Percentiles rank a stretch among this genome's conserved stretches.
phyloP scores from a whole-genome alignment of 2,797 vertebrate genomes.

The Pipistrellus pygmaeus region DNA sequence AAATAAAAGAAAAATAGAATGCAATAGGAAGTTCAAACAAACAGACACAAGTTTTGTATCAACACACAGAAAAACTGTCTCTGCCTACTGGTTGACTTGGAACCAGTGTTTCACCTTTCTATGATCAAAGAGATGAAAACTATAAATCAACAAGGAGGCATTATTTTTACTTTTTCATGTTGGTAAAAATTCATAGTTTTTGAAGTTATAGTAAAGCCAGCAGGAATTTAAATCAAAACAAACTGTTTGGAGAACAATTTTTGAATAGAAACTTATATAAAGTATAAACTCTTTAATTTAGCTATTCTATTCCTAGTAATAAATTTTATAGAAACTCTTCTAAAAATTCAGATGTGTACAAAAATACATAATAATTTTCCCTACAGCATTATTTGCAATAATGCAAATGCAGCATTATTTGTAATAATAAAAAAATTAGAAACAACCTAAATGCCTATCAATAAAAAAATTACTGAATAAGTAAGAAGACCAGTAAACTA shows the following conservation, averaged over 20 bases:
- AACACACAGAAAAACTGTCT: neutral
- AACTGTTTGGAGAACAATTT: neutral
- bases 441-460: neutral
- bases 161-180: neutral
- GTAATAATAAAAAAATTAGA: neutral
- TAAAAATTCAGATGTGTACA: neutral
- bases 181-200: neutral
- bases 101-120: neutral
- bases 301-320: neutral
- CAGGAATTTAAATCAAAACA: neutral
- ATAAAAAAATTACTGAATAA: neutral
- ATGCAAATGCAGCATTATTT: neutral
- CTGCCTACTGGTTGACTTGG: no score
- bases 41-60: neutral
- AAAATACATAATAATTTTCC: neutral
- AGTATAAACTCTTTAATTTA: neutral
- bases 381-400: conserved; percentile 1
- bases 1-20: neutral
- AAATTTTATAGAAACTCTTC: neutral
- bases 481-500: neutral
- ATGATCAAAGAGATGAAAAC: neutral
- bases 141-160: neutral
- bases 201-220: neutral
- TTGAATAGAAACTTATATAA: neutral
- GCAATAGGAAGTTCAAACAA: neutral